Evolutionary conservation across 2,888 invertebrate genomes (phyloP), one percentile per base, ranked within the genome.

Genomic region (Volucella inanis): DNA sequence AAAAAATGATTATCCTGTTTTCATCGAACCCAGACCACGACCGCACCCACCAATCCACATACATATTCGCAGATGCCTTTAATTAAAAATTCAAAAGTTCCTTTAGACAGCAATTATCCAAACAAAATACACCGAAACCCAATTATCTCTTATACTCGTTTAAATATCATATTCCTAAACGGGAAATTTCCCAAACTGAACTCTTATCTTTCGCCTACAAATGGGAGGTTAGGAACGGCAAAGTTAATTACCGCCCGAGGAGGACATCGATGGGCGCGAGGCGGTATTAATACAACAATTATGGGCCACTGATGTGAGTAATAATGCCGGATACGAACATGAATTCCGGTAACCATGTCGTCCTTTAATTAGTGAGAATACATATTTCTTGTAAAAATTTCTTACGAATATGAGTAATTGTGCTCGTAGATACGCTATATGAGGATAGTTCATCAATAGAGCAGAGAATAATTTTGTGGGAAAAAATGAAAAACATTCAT

Each of bases 211-310:
- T 45, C 45, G 45, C 12, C 45, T 45, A 12, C 12, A 45, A 45
- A 31, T 31, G 6, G 31, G 49, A 75, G 38, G 55, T 31, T 14
- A 14, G 15, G 50, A 47, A 22, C 45, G 75, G 47, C 67, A 75
- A 62, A 75, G 62, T 74, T 74, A 80, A 80, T 80, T 74, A 75
- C 62, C 8, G 41, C 75, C 75, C 55, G 31, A 38, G 55, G 64
- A 41, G 39, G 45, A 39, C 15, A 64, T 31, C 39, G 55, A 31
- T 31, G 31, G 31, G 31, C 6, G 31, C 31, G 31, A 31, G 31
- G 50, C 59, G 1, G 12, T 64, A 45, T 45, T 72, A 65, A 67
- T 52, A 61, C 79, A 67, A 52, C 80, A 68, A 80, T 80, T 80
- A 75, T 9, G 12, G 39, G 50, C n/a, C 39, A 49, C 41, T 59